Evolutionary conservation across 2,888 invertebrate species (phyloP), one percentile per base, ranked within the genome.

Genomic region (Calameuta idolon): DNA sequence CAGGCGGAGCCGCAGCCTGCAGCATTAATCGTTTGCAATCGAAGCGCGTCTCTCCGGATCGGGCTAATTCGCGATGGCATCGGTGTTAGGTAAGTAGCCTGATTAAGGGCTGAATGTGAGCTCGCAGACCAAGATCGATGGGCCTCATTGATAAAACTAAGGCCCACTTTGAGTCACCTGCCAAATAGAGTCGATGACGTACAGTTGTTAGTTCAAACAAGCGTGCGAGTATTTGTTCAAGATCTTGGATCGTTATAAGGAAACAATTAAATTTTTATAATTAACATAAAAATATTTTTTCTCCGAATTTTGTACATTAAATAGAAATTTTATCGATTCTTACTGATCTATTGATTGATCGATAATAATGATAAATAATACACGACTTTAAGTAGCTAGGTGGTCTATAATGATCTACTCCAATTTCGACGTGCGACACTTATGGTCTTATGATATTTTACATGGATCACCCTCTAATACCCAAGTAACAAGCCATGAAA

Each of bases 61-160:
- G 68, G 77, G 80, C 83, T 82, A 83, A 84, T 82, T 82, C 83
- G 81, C 77, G 74, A 82, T 82, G 81, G 80, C 85, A 79, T 83
- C 81, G 82, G 83, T 84, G 82, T 85, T 84, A 81, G 84, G 81
- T 84, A 86, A 87, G 86, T 85, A 84, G 85, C 81, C 81, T 83
- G 84, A 87, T 86, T 85, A 85, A 83, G 79, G 80, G 73, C 74
- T 75, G 79, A 40, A 40, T 40, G 40, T 40, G 40, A 23, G 23
- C 23, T 15, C 55, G 55, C 55, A 55, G 55, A 76, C 75, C 75
- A 78, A 79, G 40, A 75, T 76, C 81, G 78, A 77, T 81, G 78
- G 79, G 76, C 81, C 78, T 76, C 78, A 74, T 75, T 69, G 76
- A 82, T 69, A 75, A 79, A 76, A 55, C 55, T 55, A 55, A 55